Evolutionary conservation across 2,888 invertebrate species (phyloP).

Genomic region (Papilio gigon): DNA sequence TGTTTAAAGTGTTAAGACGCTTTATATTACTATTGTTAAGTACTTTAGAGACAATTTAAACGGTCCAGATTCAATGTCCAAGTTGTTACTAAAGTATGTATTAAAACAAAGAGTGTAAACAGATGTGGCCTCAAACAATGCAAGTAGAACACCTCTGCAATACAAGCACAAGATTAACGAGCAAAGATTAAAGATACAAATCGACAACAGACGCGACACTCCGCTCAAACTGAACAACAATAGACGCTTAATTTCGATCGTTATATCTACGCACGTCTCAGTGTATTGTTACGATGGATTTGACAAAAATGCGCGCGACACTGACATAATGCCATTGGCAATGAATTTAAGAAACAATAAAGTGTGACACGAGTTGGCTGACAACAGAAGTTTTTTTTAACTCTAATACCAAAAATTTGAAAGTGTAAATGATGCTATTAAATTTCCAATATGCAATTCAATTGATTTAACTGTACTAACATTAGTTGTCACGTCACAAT

Average conservation of each 20-base stretch:
- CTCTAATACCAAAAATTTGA: neutral
- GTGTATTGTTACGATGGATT: conserved; percentile 32
- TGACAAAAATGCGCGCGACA: conserved; percentile 30
- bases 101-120: conserved; percentile 17
- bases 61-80: neutral
- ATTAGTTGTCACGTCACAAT: neutral
- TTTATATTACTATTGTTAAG: neutral
- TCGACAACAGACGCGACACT: conserved; percentile 44
- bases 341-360: conserved; percentile 24
- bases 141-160: conserved; percentile 17
- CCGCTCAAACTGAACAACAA: conserved; percentile 43
- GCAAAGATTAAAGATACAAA: conserved; percentile 44
- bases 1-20: neutral
- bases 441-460: too few relatives aligned
- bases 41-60: neutral
- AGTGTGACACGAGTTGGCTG: neutral
- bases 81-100: neutral
- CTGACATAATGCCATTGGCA: conserved; percentile 21
- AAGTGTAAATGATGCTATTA: too few relatives aligned
- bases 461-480: neutral
- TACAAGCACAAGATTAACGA: conserved; percentile 47
- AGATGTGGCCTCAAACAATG: neutral
- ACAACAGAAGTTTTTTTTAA: neutral
- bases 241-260: conserved; percentile 44
- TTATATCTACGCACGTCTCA: conserved; percentile 44